Percentiles rank a stretch among this genome's conserved stretches.
Evolutionary conservation across 2,888 invertebrate species (phyloP).

Genomic region (Euspilapteryx auroguttella): DNA sequence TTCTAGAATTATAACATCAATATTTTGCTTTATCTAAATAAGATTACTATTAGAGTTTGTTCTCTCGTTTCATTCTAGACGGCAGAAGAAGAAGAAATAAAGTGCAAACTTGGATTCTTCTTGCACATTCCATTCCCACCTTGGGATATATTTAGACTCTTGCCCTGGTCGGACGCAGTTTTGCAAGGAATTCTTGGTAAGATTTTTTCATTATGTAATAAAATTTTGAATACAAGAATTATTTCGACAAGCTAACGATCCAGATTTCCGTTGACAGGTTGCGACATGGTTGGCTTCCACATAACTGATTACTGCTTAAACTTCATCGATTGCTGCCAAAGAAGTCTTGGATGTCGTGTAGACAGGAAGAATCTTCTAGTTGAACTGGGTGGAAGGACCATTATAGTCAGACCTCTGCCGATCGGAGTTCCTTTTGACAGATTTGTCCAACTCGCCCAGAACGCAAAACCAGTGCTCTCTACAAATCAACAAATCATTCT

Average conservation of each 20-base stretch:
- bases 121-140: conserved; percentile 94
- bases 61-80: too few relatives aligned
- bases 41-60: too few relatives aligned
- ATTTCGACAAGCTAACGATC: neutral
- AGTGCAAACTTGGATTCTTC: conserved; percentile 87
- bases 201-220: conserved; percentile 9
- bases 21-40: too few relatives aligned
- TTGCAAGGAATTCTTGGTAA: conserved; percentile 86
- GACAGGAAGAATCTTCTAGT: conserved; percentile 85
- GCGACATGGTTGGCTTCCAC: conserved; percentile 93
- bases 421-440: conserved; percentile 89
- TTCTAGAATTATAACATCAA: too few relatives aligned
- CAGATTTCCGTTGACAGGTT: conserved; percentile 49
- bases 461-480: conserved; percentile 67
- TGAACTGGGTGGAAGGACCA: conserved; percentile 84
- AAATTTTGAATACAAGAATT: too few relatives aligned
- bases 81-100: conserved; percentile 75
- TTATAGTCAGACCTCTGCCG: conserved; percentile 80
- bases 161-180: conserved; percentile 93
- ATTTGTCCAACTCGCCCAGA: conserved; percentile 79
- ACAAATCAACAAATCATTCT: conserved; percentile 80
- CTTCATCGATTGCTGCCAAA: conserved; percentile 89
- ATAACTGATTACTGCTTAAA: conserved; percentile 89
- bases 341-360: conserved; percentile 83
- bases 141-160: conserved; percentile 89